Percentiles rank a stretch among this genome's conserved stretches.
Evolutionary conservation across 1,140 invertebrate genomes (phyloP).

Genomic region (Helicoverpa armigera): DNA sequence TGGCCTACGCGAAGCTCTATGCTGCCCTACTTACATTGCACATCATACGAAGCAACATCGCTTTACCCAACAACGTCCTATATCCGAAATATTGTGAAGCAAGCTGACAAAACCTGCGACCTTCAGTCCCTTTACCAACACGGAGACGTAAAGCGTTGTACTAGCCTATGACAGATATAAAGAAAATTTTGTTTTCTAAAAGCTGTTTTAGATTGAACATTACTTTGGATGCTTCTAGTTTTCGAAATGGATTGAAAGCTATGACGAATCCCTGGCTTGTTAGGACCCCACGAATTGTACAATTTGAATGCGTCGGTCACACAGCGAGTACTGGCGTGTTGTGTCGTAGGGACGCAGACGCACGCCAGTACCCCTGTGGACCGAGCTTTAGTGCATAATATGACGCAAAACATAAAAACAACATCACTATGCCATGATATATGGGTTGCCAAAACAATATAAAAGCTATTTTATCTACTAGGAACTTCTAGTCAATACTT

Average conservation of each 20-base stretch:
- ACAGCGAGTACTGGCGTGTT: slow-evolving; percentile 6
- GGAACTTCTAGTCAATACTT: slow-evolving; percentile 23
- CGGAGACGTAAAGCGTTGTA: slow-evolving; percentile 52
- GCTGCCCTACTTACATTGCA: slow-evolving; percentile 62
- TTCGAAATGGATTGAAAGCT: slow-evolving; percentile 49
- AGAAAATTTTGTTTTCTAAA: slow-evolving; percentile 55
- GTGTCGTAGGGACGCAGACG: neutral
- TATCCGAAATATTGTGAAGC: slow-evolving; percentile 56
- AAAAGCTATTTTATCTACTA: slow-evolving; percentile 26
- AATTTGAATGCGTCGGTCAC: slow-evolving; percentile 13
- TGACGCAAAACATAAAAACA: slow-evolving; percentile 78
- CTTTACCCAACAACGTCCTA: slow-evolving; percentile 60
- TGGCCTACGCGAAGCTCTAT: slow-evolving; percentile 73
- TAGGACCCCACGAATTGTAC: slow-evolving; percentile 47
- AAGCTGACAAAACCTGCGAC: slow-evolving; percentile 51
- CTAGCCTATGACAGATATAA: slow-evolving; percentile 54
- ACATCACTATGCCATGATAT: slow-evolving; percentile 57
- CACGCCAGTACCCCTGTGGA: slow-evolving; percentile 40
- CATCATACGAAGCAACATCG: slow-evolving; percentile 76
- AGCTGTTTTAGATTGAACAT: slow-evolving; percentile 57
- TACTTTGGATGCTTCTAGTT: slow-evolving; percentile 48
- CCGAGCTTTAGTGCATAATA: slow-evolving; percentile 68
- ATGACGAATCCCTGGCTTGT: slow-evolving; percentile 62
- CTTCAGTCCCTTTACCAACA: slow-evolving; percentile 43
- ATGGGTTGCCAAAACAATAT: slow-evolving; percentile 58